Evolutionary conservation across 2,113 vertebrate genomes (phyloP), one percentile per base, ranked within the genome.

Genomic region (Phoenicopterus ruber): DNA sequence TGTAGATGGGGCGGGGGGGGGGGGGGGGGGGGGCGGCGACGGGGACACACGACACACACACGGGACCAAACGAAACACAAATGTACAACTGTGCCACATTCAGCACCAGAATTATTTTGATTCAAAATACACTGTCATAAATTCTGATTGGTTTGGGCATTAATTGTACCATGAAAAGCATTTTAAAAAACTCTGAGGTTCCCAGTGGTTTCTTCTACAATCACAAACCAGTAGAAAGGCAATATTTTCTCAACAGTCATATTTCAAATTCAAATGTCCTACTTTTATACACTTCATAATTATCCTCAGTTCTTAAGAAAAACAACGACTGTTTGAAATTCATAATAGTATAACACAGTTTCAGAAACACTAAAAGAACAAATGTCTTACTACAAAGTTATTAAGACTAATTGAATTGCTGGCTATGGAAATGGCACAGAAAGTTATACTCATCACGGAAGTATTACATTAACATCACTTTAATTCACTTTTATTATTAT

Each of bases 1-100:
- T 0, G 0, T 1, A 78, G 49, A 57, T 6, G 57, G 26, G 54
- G 9, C 10, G 22, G 11, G 24, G 20, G 50, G 50, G 49, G 22
- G 49, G 49, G 47, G 47, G 47, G 47, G 20, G 22, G 49, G 22
- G 49, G 12, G n/a, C n/a, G n/a, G n/a, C n/a, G n/a, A n/a, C n/a
- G n/a, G n/a, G n/a, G n/a, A n/a, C n/a, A n/a, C n/a, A n/a, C n/a
- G n/a, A n/a, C n/a, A n/a, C n/a, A n/a, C n/a, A n/a, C n/a, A n/a
- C n/a, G n/a, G n/a, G n/a, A n/a, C n/a, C 42, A 62, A 79, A 49
- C 59, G 5, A 44, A 21, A 65, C 67, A 16, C 7, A 76, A 57
- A 86, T 92, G 83, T 63, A 52, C 8, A 83, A 57, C 50, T 73
- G 29, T 57, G 63, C 32, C 7, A 57, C 40, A 72, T 70, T 82